Evolutionary conservation across 2,888 invertebrate species (phyloP).

Genomic region (Meloe dianella): DNA sequence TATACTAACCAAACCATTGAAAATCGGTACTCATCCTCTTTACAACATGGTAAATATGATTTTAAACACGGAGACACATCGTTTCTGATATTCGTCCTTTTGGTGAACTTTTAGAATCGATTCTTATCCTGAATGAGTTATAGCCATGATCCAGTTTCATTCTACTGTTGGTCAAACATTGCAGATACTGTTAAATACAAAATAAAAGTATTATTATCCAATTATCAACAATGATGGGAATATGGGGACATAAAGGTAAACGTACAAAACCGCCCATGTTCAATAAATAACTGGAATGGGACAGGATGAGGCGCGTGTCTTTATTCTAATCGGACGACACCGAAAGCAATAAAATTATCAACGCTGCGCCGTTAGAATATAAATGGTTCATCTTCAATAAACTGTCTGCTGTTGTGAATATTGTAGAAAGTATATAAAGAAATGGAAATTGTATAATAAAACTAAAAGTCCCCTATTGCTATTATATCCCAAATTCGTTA

Average conservation of each 20-base stretch:
- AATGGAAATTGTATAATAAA: conserved; percentile 28
- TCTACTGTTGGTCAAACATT: neutral
- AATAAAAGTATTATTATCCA: conserved; percentile 39
- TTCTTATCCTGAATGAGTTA: conserved; percentile 51
- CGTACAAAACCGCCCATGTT: conserved; percentile 42
- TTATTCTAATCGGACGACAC: conserved; percentile 55
- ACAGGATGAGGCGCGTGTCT: conserved; percentile 53
- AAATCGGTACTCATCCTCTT: conserved; percentile 28
- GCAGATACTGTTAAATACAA: conserved; percentile 7
- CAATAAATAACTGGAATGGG: conserved; percentile 51
- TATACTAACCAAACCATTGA: conserved; percentile 16
- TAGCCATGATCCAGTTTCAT: conserved; percentile 42
- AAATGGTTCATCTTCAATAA: conserved; percentile 56
- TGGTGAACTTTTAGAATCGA: conserved; percentile 52
- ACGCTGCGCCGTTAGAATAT: conserved; percentile 57
- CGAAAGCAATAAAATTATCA: conserved; percentile 59
- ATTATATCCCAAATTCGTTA: conserved; percentile 42
- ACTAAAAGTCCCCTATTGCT: conserved; percentile 16
- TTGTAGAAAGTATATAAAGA: neutral
- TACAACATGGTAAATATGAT: conserved; percentile 54
- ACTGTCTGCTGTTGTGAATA: conserved; percentile 15
- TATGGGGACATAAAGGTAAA: conserved; percentile 51
- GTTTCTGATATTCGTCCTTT: conserved; percentile 53
- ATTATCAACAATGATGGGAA: conserved; percentile 49
- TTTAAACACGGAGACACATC: conserved; percentile 55